phyloP scores from a whole-genome alignment of 2,797 vertebrate species.

The Ficedula albicollis region DNA sequence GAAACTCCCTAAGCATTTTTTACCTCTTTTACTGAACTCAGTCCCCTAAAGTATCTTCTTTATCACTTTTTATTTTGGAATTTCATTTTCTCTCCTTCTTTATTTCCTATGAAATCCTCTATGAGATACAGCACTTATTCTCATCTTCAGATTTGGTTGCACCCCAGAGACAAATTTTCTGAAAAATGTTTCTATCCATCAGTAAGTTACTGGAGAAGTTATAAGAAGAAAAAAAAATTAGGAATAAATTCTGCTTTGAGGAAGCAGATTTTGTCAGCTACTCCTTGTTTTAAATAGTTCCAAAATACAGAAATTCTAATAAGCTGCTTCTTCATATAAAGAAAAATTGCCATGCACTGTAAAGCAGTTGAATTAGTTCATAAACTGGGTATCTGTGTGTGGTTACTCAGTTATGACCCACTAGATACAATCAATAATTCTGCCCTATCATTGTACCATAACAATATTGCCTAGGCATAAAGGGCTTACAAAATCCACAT shows the following conservation, averaged over 20 bases:
- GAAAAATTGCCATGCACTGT: neutral
- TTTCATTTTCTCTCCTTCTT: neutral
- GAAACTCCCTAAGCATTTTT: neutral
- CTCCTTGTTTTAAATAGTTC: neutral
- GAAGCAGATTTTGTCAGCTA: neutral
- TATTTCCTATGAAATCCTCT: neutral
- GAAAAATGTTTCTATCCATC: neutral
- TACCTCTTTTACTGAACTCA: neutral
- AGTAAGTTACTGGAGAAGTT: neutral
- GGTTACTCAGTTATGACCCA: neutral
- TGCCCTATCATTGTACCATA: neutral
- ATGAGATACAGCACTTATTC: neutral
- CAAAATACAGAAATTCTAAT: neutral
- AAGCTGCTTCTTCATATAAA: neutral
- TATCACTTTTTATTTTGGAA: neutral
- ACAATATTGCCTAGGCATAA: constrained; percentile 30
- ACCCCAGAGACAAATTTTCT: neutral
- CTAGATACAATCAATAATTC: constrained; percentile 36
- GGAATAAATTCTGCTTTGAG: neutral
- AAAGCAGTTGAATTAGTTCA: constrained; percentile 37
- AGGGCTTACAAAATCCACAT: constrained; percentile 12
- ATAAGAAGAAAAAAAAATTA: neutral
- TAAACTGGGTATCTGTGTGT: neutral
- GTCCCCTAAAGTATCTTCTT: neutral
- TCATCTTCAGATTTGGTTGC: neutral